Evolutionary conservation across 2,797 vertebrate genomes (phyloP).

Genomic region (Amblyraja radiata): DNA sequence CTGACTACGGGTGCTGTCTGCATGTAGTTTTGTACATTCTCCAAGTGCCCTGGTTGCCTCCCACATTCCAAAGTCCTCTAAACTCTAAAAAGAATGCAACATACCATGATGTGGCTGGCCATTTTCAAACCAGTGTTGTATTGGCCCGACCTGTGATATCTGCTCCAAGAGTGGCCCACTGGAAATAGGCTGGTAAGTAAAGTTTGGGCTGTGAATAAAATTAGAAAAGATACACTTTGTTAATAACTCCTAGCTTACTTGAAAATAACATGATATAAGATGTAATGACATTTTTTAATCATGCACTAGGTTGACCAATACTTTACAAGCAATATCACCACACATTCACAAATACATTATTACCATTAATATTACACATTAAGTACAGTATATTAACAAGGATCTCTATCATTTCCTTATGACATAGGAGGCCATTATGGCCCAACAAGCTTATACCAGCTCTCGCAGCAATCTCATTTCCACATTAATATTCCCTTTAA

Average conservation of each 20-base stretch:
- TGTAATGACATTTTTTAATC: neutral
- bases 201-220: slow-evolving; percentile 60
- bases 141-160: slow-evolving; percentile 63
- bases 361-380: neutral
- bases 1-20: too few species aligned
- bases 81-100: slow-evolving; percentile 42
- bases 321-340: neutral
- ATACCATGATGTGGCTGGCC: slow-evolving; percentile 69
- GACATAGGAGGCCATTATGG: too few species aligned
- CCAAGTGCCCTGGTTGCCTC: too few species aligned
- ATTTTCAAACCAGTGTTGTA: slow-evolving; percentile 77
- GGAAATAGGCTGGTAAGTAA: slow-evolving; percentile 58
- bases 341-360: neutral
- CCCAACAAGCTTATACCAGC: too few species aligned
- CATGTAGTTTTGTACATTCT: too few species aligned
- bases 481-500: too few species aligned
- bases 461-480: too few species aligned
- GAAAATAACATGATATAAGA: neutral
- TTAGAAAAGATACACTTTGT: slow-evolving; percentile 6
- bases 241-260: neutral
- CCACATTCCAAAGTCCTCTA: slow-evolving; percentile 41
- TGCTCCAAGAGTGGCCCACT: slow-evolving; percentile 61
- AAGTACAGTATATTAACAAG: neutral
- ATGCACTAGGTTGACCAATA: neutral
- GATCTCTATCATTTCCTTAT: neutral